Evolutionary conservation across 1,140 invertebrate species (phyloP), one percentile per base, ranked within the genome.

Genomic region (Euwallacea fornicatus): DNA sequence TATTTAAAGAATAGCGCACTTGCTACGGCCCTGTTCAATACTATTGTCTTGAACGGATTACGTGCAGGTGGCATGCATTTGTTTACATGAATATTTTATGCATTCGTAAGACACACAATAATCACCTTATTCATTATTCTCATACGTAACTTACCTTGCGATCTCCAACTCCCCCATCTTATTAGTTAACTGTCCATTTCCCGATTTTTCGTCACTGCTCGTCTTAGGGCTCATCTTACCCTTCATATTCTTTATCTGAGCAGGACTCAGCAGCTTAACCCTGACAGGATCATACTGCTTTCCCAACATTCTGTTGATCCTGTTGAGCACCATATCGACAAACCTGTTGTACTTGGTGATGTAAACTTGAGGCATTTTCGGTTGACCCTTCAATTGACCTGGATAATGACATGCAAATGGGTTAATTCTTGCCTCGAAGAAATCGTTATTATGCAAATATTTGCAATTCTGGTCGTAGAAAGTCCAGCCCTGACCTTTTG

Each of bases 211-310:
- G 0, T 42, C 33, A 33, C 41, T 54, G 10, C 46, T 65, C 56
- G 73, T 75, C 46, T 74, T 65, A 9, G 74, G 69, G 8, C 68
- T 78, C 10, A 60, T 76, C 58, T 80, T 83, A 7, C 71, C 84
- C 72, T 73, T 81, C 64, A 77, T 79, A 69, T 61, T 75, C 50
- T 80, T 81, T 70, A 83, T 86, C 74, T 82, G 86, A 13, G 82
- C 78, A 59, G 84, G 85, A 7, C 86, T 88, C 53, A 89, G 86
- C n/a, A 93, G 80, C 76, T 90, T 89, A 0, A 94, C 91, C 56
- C 88, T 91, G 46, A 93, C 92, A 0, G 92, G 92, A 79, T 94
- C 91, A 78, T 93, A 94, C 55, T 90, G 91, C 55, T 87, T 85
- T 9, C 87, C 84, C 56, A 94, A 81, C 58, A 93, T 90, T 73